A percentile compares a stretch with the other conserved stretches of the same genome.
Conservation (phyloP, 2,888 invertebrate species). For the Selenia dentaria region DNA sequence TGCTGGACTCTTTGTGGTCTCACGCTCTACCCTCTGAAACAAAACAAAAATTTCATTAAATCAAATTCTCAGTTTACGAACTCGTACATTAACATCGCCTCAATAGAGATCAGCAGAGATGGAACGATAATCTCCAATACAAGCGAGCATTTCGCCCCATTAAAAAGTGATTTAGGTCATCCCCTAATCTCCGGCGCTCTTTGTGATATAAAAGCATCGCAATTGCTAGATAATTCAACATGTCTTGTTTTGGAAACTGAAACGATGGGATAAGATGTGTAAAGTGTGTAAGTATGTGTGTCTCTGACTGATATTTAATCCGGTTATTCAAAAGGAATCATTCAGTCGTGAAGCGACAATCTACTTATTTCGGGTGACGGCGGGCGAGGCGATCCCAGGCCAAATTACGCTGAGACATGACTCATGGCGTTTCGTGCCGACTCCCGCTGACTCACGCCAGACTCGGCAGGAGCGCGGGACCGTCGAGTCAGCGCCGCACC, state of each 20-base stretch:
- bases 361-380: constrained; percentile 77
- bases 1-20: constrained; percentile 74
- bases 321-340: constrained; percentile 65
- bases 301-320: too few relatives aligned
- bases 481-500: constrained; percentile 61
- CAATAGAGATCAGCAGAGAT: constrained; percentile 28
- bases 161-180: constrained; percentile 65
- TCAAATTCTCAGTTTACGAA: neutral
- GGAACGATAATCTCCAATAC: constrained; percentile 39
- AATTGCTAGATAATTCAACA: constrained; percentile 35
- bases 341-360: constrained; percentile 73
- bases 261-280: constrained; percentile 35
- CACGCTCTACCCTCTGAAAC: constrained; percentile 75
- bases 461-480: constrained; percentile 52
- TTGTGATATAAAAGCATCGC: constrained; percentile 32
- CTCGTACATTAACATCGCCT: constrained; percentile 6
- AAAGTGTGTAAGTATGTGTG: too few relatives aligned
- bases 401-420: constrained; percentile 67
- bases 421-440: constrained; percentile 50
- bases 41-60: constrained; percentile 24
- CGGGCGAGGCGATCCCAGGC: constrained; percentile 58
- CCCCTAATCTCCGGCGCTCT: constrained; percentile 47
- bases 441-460: constrained; percentile 67
- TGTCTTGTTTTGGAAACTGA: constrained; percentile 30
- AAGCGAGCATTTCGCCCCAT: constrained; percentile 51